Conservation (phyloP, 1,140 invertebrate genomes). For the Panulirus ornatus region DNA sequence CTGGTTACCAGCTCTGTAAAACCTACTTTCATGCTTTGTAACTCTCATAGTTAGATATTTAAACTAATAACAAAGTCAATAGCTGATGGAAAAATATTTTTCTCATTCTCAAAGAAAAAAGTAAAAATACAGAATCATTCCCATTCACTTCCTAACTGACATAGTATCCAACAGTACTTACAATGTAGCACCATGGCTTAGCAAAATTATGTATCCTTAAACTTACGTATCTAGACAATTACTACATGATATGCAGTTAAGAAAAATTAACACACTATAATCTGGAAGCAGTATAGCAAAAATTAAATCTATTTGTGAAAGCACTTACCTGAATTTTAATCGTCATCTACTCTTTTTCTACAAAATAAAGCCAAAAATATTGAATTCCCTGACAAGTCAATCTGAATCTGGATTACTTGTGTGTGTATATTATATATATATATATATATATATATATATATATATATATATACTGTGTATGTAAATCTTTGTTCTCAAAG, state of each 20-base stretch:
- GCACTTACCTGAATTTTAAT: background rate
- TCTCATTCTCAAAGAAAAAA: no score
- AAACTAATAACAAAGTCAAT: background rate
- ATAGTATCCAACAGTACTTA: no score
- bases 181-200: background rate
- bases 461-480: no score
- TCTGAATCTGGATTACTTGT: background rate
- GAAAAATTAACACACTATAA: background rate
- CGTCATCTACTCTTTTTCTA: constrained; percentile 36
- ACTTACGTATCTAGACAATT: background rate
- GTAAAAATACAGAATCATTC: no score
- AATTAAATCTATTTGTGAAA: background rate
- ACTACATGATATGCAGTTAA: background rate
- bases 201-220: background rate
- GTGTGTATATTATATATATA: no score
- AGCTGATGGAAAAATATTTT: no score
- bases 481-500: constrained; percentile 12
- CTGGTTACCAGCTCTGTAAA: no score
- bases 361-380: background rate
- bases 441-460: no score
- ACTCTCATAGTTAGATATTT: background rate
- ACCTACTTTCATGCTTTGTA: no score
- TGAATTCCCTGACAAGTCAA: constrained; percentile 30
- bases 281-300: background rate
- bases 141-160: no score